Percentiles rank a stretch among this genome's conserved stretches.
Evolutionary conservation across 2,113 vertebrate species (phyloP).

Genomic region (Halichoerus grypus): DNA sequence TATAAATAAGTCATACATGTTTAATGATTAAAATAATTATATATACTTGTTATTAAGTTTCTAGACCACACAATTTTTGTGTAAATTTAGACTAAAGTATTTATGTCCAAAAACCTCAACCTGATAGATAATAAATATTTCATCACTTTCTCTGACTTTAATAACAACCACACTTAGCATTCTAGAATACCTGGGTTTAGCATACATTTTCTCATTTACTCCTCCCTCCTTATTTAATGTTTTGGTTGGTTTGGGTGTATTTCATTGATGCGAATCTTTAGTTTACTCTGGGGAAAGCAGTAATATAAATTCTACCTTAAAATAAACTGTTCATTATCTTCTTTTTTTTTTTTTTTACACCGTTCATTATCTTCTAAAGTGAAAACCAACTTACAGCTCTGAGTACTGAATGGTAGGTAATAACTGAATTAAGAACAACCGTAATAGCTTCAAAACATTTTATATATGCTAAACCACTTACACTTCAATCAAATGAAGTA

Average conservation of each 20-base stretch:
- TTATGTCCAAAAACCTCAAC: background rate
- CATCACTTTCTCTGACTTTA: background rate
- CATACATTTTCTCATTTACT: slow-evolving; percentile 9
- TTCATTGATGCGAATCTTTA: background rate
- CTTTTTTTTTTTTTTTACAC: background rate
- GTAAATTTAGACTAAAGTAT: slow-evolving; percentile 29
- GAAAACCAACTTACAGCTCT: background rate
- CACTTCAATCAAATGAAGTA: background rate
- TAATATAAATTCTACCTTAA: slow-evolving; percentile 29
- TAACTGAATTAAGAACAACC: slow-evolving; percentile 15
- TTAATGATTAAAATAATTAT: background rate
- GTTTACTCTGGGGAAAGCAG: slow-evolving; percentile 26
- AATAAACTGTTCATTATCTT: background rate
- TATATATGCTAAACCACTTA: background rate
- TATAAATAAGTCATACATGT: background rate
- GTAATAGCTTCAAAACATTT: background rate
- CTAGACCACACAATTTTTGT: background rate
- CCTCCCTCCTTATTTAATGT: background rate
- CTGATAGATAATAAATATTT: background rate
- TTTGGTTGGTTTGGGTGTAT: slow-evolving; percentile 31
- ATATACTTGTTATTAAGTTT: background rate
- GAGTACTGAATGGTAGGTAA: background rate
- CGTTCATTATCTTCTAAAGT: background rate
- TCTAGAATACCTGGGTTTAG: background rate
- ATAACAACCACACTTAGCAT: background rate